Percentiles rank a stretch among this genome's conserved stretches.
phyloP scores from a whole-genome alignment of 2,888 invertebrate species.

The Drosophila villosipedis region DNA sequence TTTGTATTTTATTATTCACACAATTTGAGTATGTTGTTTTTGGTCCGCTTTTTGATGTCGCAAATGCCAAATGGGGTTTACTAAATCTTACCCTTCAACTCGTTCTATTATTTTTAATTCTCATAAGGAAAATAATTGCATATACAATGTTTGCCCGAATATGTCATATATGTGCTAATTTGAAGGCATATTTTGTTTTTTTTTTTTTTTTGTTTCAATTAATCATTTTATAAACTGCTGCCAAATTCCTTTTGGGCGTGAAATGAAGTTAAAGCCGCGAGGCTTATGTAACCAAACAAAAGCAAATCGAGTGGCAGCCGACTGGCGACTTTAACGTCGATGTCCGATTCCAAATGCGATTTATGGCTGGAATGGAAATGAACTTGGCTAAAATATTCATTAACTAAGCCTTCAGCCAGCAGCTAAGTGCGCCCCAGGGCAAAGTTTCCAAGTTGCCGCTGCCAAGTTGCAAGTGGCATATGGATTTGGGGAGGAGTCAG shows the following conservation, averaged over 20 bases:
- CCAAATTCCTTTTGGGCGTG: background rate
- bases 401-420: slow-evolving; percentile 49
- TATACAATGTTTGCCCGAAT: background rate
- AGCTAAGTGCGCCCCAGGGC: slow-evolving; percentile 33
- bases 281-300: slow-evolving; percentile 43
- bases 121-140: background rate
- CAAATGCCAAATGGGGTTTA: background rate
- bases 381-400: slow-evolving; percentile 72
- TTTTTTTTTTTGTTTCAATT: background rate
- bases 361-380: slow-evolving; percentile 47
- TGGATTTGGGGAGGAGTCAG: slow-evolving; percentile 10
- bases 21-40: background rate
- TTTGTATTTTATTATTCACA: slow-evolving; percentile 37
- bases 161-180: background rate
- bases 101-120: background rate
- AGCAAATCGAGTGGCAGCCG: slow-evolving; percentile 3
- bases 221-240: background rate
- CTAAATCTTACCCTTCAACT: background rate
- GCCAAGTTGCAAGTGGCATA: slow-evolving; percentile 29
- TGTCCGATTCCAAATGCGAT: slow-evolving; percentile 17
- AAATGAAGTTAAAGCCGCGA: slow-evolving; percentile 1
- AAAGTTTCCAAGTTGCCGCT: slow-evolving; percentile 1
- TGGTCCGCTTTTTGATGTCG: slow-evolving; percentile 9
- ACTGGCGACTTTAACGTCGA: slow-evolving; percentile 22
- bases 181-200: background rate